These are phyloP conservation scores for Acanthurus lineatus DNA, from an alignment of 2,797 vertebrate species.

Conservation along the genomic window DNA sequence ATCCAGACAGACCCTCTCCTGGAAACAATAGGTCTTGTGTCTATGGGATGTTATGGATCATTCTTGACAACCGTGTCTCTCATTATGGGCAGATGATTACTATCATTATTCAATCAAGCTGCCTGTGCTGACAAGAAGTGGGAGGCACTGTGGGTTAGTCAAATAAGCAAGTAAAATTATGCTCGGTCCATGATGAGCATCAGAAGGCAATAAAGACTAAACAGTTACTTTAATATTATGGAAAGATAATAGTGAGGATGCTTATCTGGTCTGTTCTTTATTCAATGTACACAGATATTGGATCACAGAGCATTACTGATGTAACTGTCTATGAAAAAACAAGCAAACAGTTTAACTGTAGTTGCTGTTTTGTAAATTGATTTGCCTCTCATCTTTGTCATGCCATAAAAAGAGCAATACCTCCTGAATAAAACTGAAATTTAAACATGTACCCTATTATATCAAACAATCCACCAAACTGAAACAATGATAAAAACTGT, in stretches of 20 bases:
- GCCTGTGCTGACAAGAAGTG: conserved; percentile 67
- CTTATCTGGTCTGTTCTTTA: conserved; percentile 19
- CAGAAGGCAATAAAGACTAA: conserved; percentile 57
- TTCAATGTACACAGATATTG: conserved; percentile 19
- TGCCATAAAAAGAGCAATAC: neutral
- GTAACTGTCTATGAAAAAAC: neutral
- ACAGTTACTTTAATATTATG: conserved; percentile 26
- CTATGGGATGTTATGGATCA: conserved; percentile 49
- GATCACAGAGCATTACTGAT: conserved; percentile 15
- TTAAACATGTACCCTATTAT: neutral
- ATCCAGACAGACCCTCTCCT: conserved; percentile 43
- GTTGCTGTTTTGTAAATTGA: conserved; percentile 9
- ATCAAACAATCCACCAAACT: neutral
- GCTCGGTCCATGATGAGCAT: conserved; percentile 50
- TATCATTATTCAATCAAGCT: conserved; percentile 77
- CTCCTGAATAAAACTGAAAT: neutral
- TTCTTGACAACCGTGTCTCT: conserved; percentile 55
- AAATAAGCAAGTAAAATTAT: conserved; percentile 70
- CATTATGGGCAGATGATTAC: conserved; percentile 74
- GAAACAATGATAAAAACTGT: neutral
- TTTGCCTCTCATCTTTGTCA: neutral
- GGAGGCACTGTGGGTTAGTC: conserved; percentile 64
- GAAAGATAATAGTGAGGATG: conserved; percentile 38
- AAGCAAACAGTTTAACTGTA: conserved; percentile 10
- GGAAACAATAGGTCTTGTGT: conserved; percentile 41